Base-by-base conservation (phyloP, 1,140 invertebrate genomes). In the Octopus bimaculoides region DNA sequence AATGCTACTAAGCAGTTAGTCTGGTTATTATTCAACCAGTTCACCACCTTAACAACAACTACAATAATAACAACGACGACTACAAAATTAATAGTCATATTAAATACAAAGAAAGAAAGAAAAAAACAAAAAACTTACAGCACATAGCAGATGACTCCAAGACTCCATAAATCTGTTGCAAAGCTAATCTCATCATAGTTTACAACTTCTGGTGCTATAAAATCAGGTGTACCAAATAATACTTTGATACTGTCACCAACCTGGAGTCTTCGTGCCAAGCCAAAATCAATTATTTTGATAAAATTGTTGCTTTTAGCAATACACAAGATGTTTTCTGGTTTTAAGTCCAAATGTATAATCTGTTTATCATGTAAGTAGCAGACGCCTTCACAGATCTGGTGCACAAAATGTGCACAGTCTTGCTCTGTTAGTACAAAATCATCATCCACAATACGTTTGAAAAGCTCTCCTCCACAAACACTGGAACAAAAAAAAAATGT, bases 291-390 rank as follows among this genome's bases (percentile, higher is more conserved):
- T 52, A 84, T 85, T 80, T 85, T 86, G n/a, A 88, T 83, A 71
- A 85, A 81, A 87, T 95, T 94, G 14, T 94, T 86, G 94, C 74
- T 94, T 94, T 84, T 94, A 89, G 94, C 94, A 17, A 94, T 92
- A 87, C 96, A 97, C 91, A 98, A 94, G 78, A 98, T 96, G 86
- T 98, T 98, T 89, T 98, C 96, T 0, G 96, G 96, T 92, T 97
- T 98, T 52, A 98, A 89, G 89, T 98, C 96, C 56, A 98, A 90
- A 90, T 98, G 96, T 52, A 97, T 94, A 77, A 98, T 93, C 78
- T 92, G 93, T 82, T 94, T 92, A n/a, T 91, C 88, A 87, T 98
- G 96, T 93, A 98, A 96, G 84, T 96, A 97, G n/a, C 93, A 91
- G 1, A 97, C 94, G 9, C 95, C 96, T 84, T 95, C 93, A 87